These are phyloP conservation scores for Drosophila rubida DNA, from an alignment of 2,888 invertebrate genomes.

Conservation along the genomic window DNA sequence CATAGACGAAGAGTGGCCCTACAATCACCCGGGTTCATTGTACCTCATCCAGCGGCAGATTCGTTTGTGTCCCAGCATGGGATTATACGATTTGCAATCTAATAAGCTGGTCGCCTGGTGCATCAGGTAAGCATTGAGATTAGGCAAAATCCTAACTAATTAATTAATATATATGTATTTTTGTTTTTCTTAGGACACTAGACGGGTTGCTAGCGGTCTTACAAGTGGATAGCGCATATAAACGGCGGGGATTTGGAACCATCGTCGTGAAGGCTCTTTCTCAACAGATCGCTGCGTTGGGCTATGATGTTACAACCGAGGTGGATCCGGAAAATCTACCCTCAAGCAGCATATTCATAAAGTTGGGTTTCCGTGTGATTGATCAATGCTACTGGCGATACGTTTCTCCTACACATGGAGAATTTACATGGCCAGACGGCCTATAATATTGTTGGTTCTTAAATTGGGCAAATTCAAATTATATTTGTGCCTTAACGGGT, in stretches of 20 bases:
- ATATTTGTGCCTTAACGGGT: too few species aligned
- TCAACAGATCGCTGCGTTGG: slow-evolving; percentile 30
- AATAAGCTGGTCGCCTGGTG: slow-evolving; percentile 83
- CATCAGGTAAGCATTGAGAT: slow-evolving; percentile 66
- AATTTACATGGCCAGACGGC: slow-evolving; percentile 46
- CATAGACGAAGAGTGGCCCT: slow-evolving; percentile 79
- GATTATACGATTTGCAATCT: slow-evolving; percentile 67
- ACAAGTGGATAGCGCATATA: slow-evolving; percentile 37
- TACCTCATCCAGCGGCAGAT: slow-evolving; percentile 80
- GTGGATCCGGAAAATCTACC: slow-evolving; percentile 29
- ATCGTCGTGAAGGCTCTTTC: slow-evolving; percentile 48
- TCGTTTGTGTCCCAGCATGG: slow-evolving; percentile 79
- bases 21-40: slow-evolving; percentile 79
- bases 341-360: slow-evolving; percentile 40
- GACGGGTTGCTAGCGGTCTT: slow-evolving; percentile 51
- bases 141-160: background rate
- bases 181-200: slow-evolving; percentile 38
- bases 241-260: slow-evolving; percentile 56
- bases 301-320: slow-evolving; percentile 55
- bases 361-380: slow-evolving; percentile 48
- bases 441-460: slow-evolving; percentile 23
- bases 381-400: slow-evolving; percentile 47
- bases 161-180: background rate
- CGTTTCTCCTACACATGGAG: slow-evolving; percentile 31
- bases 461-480: too few species aligned